phyloP scores from a whole-genome alignment of 2,888 invertebrate genomes.

The Dioctria linearis region DNA sequence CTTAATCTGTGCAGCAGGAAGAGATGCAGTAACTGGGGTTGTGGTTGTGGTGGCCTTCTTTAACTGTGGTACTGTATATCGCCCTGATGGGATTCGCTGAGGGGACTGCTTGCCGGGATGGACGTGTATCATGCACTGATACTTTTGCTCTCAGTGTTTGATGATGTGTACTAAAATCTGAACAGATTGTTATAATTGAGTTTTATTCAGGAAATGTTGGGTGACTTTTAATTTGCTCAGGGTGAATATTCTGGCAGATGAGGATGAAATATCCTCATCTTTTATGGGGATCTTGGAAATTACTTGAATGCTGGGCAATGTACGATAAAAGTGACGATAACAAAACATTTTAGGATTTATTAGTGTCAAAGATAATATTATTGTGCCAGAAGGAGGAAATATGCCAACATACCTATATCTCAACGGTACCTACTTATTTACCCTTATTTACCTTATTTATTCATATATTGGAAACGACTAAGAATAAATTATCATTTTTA shows the following conservation, averaged over 20 bases:
- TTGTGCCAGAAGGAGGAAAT: too few relatives aligned
- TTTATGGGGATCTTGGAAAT: slow-evolving; percentile 49
- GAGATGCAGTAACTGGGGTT: slow-evolving; percentile 9
- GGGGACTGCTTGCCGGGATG: slow-evolving; percentile 42
- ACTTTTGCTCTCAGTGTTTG: slow-evolving; percentile 58
- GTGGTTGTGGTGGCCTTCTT: too few relatives aligned
- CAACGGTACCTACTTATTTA: too few relatives aligned
- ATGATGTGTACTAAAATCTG: slow-evolving; percentile 66
- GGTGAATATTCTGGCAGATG: slow-evolving; percentile 9
- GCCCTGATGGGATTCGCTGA: slow-evolving; percentile 9
- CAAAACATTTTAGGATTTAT: too few relatives aligned
- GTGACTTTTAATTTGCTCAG: slow-evolving; percentile 69
- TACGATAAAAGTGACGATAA: too few relatives aligned
- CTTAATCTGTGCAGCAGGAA: slow-evolving; percentile 35
- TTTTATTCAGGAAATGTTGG: slow-evolving; percentile 67
- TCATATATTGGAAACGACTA: too few relatives aligned
- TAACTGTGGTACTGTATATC: too few relatives aligned
- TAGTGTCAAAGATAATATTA: too few relatives aligned
- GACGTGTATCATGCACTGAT: slow-evolving; percentile 46
- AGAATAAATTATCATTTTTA: too few relatives aligned
- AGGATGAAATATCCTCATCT: slow-evolving; percentile 57
- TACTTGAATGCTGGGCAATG: too few relatives aligned
- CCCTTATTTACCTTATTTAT: too few relatives aligned
- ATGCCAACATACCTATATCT: too few relatives aligned
- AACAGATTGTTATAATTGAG: slow-evolving; percentile 72